These are phyloP conservation scores for Drosophila ironensis DNA, from an alignment of 1,140 invertebrate genomes.

Conservation along the genomic window DNA sequence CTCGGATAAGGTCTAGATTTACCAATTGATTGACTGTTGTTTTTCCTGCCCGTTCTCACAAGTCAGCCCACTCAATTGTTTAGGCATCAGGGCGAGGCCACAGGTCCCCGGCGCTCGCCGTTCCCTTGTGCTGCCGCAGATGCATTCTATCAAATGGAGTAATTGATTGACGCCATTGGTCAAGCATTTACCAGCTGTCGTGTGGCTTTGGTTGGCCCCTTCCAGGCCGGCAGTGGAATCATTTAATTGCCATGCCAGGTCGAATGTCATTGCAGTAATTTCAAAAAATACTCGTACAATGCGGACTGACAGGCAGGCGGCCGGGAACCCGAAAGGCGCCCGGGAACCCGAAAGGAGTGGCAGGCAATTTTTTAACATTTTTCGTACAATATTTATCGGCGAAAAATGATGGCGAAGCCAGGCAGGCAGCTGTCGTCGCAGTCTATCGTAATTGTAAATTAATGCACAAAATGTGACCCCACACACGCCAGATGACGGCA, in stretches of 20 bases:
- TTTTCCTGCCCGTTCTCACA: too few species aligned
- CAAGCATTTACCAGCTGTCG: conserved; percentile 19
- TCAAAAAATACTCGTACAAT: not conserved
- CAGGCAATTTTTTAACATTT: too few species aligned
- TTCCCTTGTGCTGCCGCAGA: conserved; percentile 1
- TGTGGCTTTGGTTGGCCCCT: not conserved
- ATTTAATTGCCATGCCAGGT: not conserved
- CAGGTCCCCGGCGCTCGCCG: too few species aligned
- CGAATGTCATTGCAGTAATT: not conserved
- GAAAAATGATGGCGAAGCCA: not conserved
- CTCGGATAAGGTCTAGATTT: too few species aligned
- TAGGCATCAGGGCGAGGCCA: too few species aligned
- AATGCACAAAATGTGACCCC: conserved; percentile 59
- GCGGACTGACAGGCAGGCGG: not conserved
- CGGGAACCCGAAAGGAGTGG: too few species aligned
- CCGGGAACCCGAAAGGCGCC: too few species aligned
- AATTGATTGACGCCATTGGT: conserved; percentile 44
- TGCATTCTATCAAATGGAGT: conserved; percentile 24
- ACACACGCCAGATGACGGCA: conserved; percentile 36
- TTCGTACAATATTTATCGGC: too few species aligned
- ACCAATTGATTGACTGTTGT: too few species aligned
- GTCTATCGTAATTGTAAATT: conserved; percentile 69
- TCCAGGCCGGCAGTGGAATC: not conserved
- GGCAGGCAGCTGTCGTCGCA: conserved; percentile 36
- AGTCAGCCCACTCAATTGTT: too few species aligned